A percentile compares a stretch with the other conserved stretches of the same genome.
Evolutionary conservation across 2,113 vertebrate genomes (phyloP).

Genomic region (Oncorhynchus tshawytscha): DNA sequence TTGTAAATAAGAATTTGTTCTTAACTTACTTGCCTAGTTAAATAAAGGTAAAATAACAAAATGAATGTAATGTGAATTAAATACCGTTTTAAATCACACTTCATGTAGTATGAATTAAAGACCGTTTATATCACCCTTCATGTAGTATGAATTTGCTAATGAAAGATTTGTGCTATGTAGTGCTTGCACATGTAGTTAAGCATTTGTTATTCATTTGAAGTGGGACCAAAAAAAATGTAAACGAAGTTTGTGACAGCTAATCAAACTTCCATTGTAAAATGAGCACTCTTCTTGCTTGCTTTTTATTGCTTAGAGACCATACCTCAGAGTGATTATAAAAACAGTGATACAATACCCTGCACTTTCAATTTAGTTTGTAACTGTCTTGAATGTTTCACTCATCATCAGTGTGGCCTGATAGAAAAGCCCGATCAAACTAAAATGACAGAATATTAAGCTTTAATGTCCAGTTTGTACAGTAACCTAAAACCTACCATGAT

Average conservation of each 20-base stretch:
- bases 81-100: no score
- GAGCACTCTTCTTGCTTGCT: slow-evolving; percentile 14
- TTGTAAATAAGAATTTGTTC: no score
- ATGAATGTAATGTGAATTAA: no score
- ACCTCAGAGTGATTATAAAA: slow-evolving; percentile 34
- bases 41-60: no score
- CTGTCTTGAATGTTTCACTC: slow-evolving; percentile 23
- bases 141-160: no score
- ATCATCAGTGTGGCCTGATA: slow-evolving; percentile 34
- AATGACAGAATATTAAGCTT: slow-evolving; percentile 40
- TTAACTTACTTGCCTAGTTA: no score
- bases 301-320: slow-evolving; percentile 54
- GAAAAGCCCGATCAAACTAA: slow-evolving; percentile 36
- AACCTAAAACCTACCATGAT: background rate
- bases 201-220: background rate
- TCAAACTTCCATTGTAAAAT: slow-evolving; percentile 10
- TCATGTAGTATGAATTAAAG: no score
- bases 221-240: background rate
- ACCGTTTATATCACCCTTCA: no score
- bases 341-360: slow-evolving; percentile 18
- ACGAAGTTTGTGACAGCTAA: background rate
- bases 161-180: no score
- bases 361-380: background rate
- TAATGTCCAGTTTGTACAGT: slow-evolving; percentile 14
- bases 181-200: no score